These are phyloP conservation scores for Eupithecia vulgata DNA, from an alignment of 2,888 invertebrate genomes.

Conservation along the genomic window DNA sequence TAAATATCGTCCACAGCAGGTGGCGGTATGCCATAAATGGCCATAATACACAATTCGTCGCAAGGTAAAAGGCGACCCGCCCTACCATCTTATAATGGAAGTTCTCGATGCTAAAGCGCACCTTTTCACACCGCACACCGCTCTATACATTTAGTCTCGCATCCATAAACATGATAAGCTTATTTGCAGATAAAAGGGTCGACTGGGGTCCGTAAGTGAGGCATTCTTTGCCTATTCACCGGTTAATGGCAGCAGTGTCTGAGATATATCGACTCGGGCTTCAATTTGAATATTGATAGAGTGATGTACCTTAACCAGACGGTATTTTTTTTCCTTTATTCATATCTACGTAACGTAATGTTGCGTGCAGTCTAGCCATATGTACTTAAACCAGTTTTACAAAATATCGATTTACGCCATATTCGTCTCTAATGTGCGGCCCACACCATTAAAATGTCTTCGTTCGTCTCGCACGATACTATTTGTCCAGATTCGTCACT, in stretches of 20 bases:
- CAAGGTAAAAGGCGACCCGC: conserved; percentile 53
- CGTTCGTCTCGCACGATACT: no score
- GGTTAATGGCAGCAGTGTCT: conserved; percentile 76
- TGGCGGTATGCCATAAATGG: conserved; percentile 25
- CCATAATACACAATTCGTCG: conserved; percentile 50
- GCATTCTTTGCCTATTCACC: conserved; percentile 77
- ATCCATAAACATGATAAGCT: conserved; percentile 80
- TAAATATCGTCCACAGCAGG: conserved; percentile 29
- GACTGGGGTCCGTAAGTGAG: conserved; percentile 72
- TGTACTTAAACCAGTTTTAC: background rate
- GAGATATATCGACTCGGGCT: conserved; percentile 70
- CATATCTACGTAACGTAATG: conserved; percentile 26
- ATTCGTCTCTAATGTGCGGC: no score
- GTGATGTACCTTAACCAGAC: conserved; percentile 55
- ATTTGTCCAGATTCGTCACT: no score
- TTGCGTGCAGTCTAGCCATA: background rate
- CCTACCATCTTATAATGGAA: conserved; percentile 63
- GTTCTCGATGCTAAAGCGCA: conserved; percentile 65
- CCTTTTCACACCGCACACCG: conserved; percentile 64
- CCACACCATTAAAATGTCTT: no score
- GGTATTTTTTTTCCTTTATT: conserved; percentile 63
- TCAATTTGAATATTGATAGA: conserved; percentile 80
- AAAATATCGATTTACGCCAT: background rate
- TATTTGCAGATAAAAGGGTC: conserved; percentile 80
- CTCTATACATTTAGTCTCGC: conserved; percentile 69